Evolutionary conservation across 2,113 vertebrate genomes (phyloP).

Genomic region (Motacilla tschutschensis): DNA sequence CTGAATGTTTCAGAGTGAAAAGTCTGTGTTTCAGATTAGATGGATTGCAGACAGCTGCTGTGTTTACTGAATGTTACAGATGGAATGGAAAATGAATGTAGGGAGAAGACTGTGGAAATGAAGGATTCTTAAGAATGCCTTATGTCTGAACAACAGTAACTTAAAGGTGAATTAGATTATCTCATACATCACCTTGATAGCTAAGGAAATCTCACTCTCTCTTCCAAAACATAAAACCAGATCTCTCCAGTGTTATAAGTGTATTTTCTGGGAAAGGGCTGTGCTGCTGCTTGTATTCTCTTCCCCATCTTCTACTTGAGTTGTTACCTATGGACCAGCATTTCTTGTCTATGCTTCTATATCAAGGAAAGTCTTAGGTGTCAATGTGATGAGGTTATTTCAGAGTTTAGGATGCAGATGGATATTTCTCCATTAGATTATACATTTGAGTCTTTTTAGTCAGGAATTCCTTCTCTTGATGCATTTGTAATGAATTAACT

Average conservation of each 20-base stretch:
- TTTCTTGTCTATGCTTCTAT: not conserved
- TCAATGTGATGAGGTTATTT: not conserved
- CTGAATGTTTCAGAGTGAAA: conserved; percentile 27
- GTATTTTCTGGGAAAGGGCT: not conserved
- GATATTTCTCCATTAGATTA: not conserved
- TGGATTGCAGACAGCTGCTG: conserved; percentile 46
- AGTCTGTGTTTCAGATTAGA: conserved; percentile 31
- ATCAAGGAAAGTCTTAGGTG: not conserved
- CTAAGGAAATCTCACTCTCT: not conserved
- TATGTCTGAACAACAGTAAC: conserved; percentile 5
- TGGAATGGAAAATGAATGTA: conserved; percentile 7
- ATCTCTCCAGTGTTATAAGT: not conserved
- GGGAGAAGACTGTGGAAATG: not conserved
- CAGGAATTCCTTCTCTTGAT: not conserved
- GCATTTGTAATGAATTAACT: not conserved
- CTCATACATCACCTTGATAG: not conserved
- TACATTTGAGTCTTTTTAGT: not conserved
- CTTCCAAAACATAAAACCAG: not conserved
- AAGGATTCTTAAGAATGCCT: not conserved
- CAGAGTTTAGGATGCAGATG: not conserved
- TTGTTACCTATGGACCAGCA: not conserved
- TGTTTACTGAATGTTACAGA: conserved; percentile 24
- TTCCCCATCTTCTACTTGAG: not conserved
- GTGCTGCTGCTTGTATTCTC: not conserved
- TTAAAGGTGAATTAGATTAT: not conserved